Evolutionary conservation across 92 coral and sea anemone genomes (phyloP), one percentile per base, ranked within the genome.

Genomic region (Isaurus tuberculatus): DNA sequence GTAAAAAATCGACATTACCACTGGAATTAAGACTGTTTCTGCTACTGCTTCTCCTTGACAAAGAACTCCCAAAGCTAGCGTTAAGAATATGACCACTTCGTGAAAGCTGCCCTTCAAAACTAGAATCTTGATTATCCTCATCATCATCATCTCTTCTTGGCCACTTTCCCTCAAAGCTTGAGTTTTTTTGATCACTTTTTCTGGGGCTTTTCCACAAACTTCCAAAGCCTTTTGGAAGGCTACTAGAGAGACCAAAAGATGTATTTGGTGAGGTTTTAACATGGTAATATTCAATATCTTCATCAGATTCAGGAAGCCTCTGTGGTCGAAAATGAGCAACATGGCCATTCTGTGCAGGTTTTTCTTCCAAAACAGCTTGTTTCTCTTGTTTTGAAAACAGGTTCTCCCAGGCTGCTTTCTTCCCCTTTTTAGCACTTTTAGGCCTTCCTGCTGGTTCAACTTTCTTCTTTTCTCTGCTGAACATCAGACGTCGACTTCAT

Each of bases 351-450:
- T 66, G 73, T 8, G 79, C 84, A 19, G 78, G 33, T 37, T 65
- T 75, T 69, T 83, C 85, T 37, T 72, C 79, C 23, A 33, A 31
- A 42, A 43, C 64, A 46, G 75, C 66, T 14, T 63, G 55, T 26
- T 77, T 77, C 70, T 85, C 87, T 57, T 81, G 90, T 8, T 92
- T 51, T 15, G 92, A 37, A 27, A 93, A 88, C 3, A 93, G 81
- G 2, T 86, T 93, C 64, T 93, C 98, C 98, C 98, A 93, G 1
- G 98, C 94, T 17, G 97, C 93, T 86, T 89, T 90, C 49, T 92
- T 91, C 22, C 87, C 87, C 58, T 86, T 91, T 33, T 87, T 86
- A 16, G 84, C 89, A 80, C 68, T 89, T 73, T 88, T 84, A 37
- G 87, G 64, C 26, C 84, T 75, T 43, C 84, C 79, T 11, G 85